Conservation (phyloP, 2,888 invertebrate species). For the Capitulum mitella region DNA sequence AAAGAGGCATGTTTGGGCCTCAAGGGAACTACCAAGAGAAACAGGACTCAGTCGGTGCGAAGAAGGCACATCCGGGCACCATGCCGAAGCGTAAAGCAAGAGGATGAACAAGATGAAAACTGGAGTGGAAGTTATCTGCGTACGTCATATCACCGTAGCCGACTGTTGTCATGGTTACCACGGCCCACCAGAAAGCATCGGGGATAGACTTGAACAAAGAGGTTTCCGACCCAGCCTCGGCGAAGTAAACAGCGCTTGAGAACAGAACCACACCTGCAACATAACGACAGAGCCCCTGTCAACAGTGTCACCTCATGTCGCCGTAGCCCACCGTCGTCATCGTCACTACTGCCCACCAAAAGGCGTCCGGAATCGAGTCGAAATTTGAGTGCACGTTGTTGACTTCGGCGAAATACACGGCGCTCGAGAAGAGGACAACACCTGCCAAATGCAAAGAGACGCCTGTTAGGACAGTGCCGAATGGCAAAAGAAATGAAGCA, state of each 20-base stretch:
- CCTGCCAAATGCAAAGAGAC: too few relatives aligned
- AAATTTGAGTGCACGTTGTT: slow-evolving; percentile 83
- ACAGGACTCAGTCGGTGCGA: too few relatives aligned
- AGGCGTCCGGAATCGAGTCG: slow-evolving; percentile 91
- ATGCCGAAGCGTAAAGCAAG: too few relatives aligned
- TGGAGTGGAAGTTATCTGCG: slow-evolving; percentile 30
- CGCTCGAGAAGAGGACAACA: slow-evolving; percentile 90
- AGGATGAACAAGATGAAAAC: slow-evolving; percentile 32
- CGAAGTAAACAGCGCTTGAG: slow-evolving; percentile 92
- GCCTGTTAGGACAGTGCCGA: too few relatives aligned
- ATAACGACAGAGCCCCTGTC: neutral
- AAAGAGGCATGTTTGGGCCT: slow-evolving; percentile 43
- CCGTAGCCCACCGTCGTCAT: slow-evolving; percentile 99
- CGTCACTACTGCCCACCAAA: slow-evolving; percentile 94
- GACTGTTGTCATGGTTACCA: slow-evolving; percentile 96
- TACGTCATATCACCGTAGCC: slow-evolving; percentile 99
- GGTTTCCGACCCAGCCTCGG: slow-evolving; percentile 82
- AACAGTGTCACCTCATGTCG: slow-evolving; percentile 77
- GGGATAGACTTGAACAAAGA: slow-evolving; percentile 93
- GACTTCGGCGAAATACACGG: slow-evolving; percentile 93
- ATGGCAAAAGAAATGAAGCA: too few relatives aligned
- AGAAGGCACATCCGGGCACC: too few relatives aligned
- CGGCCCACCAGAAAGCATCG: slow-evolving; percentile 93
- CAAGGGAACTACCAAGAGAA: too few relatives aligned
- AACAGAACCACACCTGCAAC: slow-evolving; percentile 83